A percentile compares a stretch with the other conserved stretches of the same genome.
These are phyloP conservation scores for Ornithoptera priamus DNA, from an alignment of 2,888 invertebrate species.

Conservation along the genomic window DNA sequence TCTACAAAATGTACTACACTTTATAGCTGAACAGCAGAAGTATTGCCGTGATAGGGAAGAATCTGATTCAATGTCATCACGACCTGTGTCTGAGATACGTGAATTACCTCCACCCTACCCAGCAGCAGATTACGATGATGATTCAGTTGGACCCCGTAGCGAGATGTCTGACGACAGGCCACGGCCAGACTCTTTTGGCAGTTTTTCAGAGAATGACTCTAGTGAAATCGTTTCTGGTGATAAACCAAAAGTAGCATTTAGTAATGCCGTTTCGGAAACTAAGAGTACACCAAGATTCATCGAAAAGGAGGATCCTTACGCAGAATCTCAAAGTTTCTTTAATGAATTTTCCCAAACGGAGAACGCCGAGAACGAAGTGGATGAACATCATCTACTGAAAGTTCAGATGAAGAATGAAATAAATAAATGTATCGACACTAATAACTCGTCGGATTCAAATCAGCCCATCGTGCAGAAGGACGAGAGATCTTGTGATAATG, in stretches of 20 bases:
- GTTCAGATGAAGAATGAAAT: constrained; percentile 75
- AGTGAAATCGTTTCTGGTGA: constrained; percentile 60
- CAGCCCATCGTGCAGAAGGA: constrained; percentile 48
- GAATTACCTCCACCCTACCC: constrained; percentile 78
- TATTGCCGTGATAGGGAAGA: constrained; percentile 82
- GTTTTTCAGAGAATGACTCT: constrained; percentile 75
- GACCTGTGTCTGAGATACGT: constrained; percentile 79
- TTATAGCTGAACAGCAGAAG: constrained; percentile 88
- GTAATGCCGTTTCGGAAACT: constrained; percentile 71
- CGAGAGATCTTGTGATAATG: constrained; percentile 56
- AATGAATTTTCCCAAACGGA: constrained; percentile 62
- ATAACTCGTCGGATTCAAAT: constrained; percentile 50
- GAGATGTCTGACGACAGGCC: constrained; percentile 73
- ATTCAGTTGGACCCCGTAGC: constrained; percentile 71
- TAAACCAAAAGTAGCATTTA: constrained; percentile 56
- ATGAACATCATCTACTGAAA: constrained; percentile 66
- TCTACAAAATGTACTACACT: constrained; percentile 85
- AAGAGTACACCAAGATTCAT: constrained; percentile 71
- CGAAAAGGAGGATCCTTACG: constrained; percentile 72
- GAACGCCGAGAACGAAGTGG: constrained; percentile 69
- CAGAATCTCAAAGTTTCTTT: constrained; percentile 67
- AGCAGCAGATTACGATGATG: constrained; percentile 72
- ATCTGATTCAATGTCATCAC: constrained; percentile 78
- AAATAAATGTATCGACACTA: constrained; percentile 63
- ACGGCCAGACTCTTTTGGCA: constrained; percentile 71